Evolutionary conservation across 2,888 invertebrate genomes (phyloP).

Genomic region (Platerodrilus igneus): DNA sequence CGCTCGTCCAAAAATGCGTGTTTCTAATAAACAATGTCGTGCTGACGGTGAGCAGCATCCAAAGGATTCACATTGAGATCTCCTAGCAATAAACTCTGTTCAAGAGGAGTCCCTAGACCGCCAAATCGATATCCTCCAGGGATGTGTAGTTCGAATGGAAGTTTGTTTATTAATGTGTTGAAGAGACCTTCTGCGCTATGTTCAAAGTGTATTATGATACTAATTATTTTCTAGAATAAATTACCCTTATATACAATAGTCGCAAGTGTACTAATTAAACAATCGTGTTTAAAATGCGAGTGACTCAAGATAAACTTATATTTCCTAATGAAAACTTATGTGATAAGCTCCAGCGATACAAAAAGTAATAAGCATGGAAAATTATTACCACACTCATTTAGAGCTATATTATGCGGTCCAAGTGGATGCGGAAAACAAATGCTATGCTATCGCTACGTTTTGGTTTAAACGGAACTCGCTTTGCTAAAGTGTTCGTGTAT

Average conservation of each 20-base stretch:
- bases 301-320: background rate
- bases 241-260: no score
- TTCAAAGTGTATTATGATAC: background rate
- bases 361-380: background rate
- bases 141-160: slow-evolving; percentile 30
- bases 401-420: slow-evolving; percentile 11
- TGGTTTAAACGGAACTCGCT: no score
- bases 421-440: slow-evolving; percentile 12
- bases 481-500: no score
- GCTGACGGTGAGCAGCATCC: slow-evolving; percentile 32
- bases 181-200: slow-evolving; percentile 20
- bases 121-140: slow-evolving; percentile 29
- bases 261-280: no score
- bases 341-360: background rate
- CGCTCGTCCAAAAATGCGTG: slow-evolving; percentile 20
- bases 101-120: slow-evolving; percentile 33
- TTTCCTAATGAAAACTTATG: slow-evolving; percentile 2
- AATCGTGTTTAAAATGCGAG: no score
- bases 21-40: slow-evolving; percentile 32
- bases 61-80: slow-evolving; percentile 33
- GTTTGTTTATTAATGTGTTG: slow-evolving; percentile 27
- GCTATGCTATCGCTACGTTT: no score
- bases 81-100: slow-evolving; percentile 30
- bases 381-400: slow-evolving; percentile 4
- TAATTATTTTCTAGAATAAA: no score